Conservation (phyloP, 2,888 invertebrate genomes). For the Lithosia quadra region DNA sequence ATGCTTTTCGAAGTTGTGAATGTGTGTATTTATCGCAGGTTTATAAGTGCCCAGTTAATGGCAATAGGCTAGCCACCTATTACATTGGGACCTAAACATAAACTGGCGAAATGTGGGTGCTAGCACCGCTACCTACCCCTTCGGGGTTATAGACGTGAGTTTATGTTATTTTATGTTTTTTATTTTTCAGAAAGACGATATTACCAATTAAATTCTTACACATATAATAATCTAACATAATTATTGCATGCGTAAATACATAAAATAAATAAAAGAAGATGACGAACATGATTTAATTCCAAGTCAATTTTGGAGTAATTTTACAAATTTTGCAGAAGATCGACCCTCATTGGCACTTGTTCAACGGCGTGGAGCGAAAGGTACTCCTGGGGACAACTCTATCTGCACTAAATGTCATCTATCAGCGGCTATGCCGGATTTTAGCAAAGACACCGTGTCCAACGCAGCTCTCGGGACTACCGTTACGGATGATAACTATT, state of each 20-base stretch:
- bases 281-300: slow-evolving; percentile 26
- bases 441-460: slow-evolving; percentile 70
- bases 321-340: slow-evolving; percentile 69
- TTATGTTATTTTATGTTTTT: too few relatives aligned
- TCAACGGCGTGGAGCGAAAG: slow-evolving; percentile 78
- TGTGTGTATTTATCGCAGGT: too few relatives aligned
- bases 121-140: too few relatives aligned
- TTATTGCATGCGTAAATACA: too few relatives aligned
- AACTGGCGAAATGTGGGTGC: too few relatives aligned
- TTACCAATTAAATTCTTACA: too few relatives aligned
- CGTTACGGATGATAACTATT: slow-evolving; percentile 63
- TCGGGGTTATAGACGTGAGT: too few relatives aligned
- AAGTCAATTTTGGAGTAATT: slow-evolving; percentile 46
- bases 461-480: slow-evolving; percentile 70
- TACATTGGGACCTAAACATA: too few relatives aligned
- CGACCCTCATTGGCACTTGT: slow-evolving; percentile 79
- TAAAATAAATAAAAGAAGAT: neutral
- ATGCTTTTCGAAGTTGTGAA: too few relatives aligned
- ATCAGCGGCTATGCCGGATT: slow-evolving; percentile 75
- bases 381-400: slow-evolving; percentile 80
- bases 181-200: too few relatives aligned
- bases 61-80: too few relatives aligned
- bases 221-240: neutral
- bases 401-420: slow-evolving; percentile 82
- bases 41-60: too few relatives aligned